These are phyloP conservation scores for Macrobrachium rosenbergii DNA, from an alignment of 1,140 invertebrate species.

Conservation along the genomic window DNA sequence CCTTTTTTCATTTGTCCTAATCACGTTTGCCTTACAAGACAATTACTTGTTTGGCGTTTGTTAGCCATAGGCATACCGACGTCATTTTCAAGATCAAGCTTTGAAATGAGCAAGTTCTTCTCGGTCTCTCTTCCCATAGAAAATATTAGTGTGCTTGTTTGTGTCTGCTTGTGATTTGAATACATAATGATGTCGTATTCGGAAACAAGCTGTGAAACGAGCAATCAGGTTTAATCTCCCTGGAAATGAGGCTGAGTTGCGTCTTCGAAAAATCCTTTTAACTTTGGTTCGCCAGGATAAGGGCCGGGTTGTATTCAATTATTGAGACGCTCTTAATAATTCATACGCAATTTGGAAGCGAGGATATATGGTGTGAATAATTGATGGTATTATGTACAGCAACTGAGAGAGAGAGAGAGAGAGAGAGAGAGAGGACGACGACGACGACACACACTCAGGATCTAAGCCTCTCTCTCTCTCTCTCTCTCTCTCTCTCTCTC, in stretches of 20 bases:
- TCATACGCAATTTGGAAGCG: slow-evolving; percentile 64
- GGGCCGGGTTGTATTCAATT: slow-evolving; percentile 60
- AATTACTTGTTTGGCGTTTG: too few species aligned
- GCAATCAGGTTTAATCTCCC: slow-evolving; percentile 9
- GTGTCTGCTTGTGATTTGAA: too few species aligned
- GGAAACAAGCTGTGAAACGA: slow-evolving; percentile 5
- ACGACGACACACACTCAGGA: background rate
- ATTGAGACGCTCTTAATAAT: slow-evolving; percentile 63
- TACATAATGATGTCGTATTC: too few species aligned
- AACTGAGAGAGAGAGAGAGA: slow-evolving; percentile 23
- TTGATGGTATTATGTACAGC: slow-evolving; percentile 64
- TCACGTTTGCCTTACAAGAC: too few species aligned
- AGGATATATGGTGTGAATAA: slow-evolving; percentile 64
- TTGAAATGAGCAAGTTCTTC: too few species aligned
- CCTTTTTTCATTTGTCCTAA: too few species aligned
- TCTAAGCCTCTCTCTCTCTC: slow-evolving; percentile 11
- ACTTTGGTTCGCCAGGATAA: background rate
- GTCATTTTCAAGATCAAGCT: too few species aligned
- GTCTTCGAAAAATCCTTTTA: too few species aligned
- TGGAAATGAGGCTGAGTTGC: too few species aligned
- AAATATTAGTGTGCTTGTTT: too few species aligned
- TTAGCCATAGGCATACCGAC: too few species aligned
- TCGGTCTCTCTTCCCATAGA: too few species aligned
- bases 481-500: background rate
- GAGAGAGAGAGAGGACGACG: background rate